Base-by-base conservation (phyloP, 2,113 vertebrate genomes). In the Meriones unguiculatus region DNA sequence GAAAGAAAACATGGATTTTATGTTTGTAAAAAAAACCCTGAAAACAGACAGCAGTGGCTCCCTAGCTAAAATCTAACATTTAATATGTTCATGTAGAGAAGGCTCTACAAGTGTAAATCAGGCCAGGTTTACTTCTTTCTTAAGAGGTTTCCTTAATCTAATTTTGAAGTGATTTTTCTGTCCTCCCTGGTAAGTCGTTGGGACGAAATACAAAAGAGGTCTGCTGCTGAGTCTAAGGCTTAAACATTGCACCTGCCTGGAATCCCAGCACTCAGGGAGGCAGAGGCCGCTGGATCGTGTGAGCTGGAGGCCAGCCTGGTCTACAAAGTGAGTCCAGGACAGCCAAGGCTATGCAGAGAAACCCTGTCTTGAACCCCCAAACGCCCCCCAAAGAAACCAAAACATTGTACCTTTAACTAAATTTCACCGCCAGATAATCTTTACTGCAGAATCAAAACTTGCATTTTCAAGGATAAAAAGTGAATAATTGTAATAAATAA, bases 381-480 rank as follows among this genome's bases (percentile, higher is more conserved):
- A 46, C 46, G 46, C 46, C 46, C 46, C 46, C 46, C 46, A 57
- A 14, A 57, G 7, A 57, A 57, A 10, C 10, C 10, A 57, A 57
- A 57, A 57, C 54, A 57, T 57, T 57, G 80, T 64, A 20, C 5
- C 54, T 78, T 57, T 69, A 87, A 46, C 69, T 75, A 91, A n/a
- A 96, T 38, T 64, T 88, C 28, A 80, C 24, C 96, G 28, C 80
- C 75, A 94, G 64, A 35, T 80, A 92, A 93, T 59, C 70, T 87
- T 28, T 38, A 84, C 9, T 82, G 46, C 9, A 97, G 97, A 97
- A 92, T 81, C 38, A 69, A 97, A 81, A 94, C 50, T 20, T 89
- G 84, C 2, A 54, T 62, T 92, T 46, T 46, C 46, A 46, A 46
- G 46, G 46, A 46, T 46, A 5, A 46, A 46, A 46, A 46, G 46